These are phyloP conservation scores for Dryobota labecula DNA, from an alignment of 2,888 invertebrate genomes.

Conservation along the genomic window DNA sequence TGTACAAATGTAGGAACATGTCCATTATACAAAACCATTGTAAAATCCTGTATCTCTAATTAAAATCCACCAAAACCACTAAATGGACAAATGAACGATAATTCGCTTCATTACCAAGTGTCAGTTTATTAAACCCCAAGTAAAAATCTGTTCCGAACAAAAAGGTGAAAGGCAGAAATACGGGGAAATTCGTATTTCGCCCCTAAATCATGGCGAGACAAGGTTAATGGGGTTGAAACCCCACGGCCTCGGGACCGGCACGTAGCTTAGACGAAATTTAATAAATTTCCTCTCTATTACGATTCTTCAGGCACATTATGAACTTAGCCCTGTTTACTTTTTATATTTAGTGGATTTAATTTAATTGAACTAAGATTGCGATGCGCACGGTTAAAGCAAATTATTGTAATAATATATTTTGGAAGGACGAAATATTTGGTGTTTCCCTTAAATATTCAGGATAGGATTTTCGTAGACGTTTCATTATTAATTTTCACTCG, in stretches of 20 bases:
- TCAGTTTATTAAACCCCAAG: slow-evolving; percentile 81
- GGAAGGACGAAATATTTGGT: slow-evolving; percentile 33
- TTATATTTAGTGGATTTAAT: slow-evolving; percentile 65
- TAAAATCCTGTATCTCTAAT: slow-evolving; percentile 13
- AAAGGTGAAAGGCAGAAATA: slow-evolving; percentile 80
- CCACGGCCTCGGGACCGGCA: slow-evolving; percentile 83
- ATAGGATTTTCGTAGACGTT: slow-evolving; percentile 26
- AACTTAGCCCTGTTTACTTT: slow-evolving; percentile 68
- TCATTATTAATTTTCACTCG: slow-evolving; percentile 49
- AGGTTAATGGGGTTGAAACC: slow-evolving; percentile 89
- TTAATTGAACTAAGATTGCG: slow-evolving; percentile 63
- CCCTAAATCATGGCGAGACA: slow-evolving; percentile 88
- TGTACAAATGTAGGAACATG: too few species aligned
- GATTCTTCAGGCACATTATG: slow-evolving; percentile 73
- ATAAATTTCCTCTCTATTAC: slow-evolving; percentile 85
- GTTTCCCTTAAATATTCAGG: slow-evolving; percentile 43
- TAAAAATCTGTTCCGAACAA: slow-evolving; percentile 83
- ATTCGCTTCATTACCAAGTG: slow-evolving; percentile 81
- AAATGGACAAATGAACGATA: slow-evolving; percentile 69
- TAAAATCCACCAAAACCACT: slow-evolving; percentile 21
- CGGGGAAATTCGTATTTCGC: slow-evolving; percentile 84
- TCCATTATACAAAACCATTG: background rate
- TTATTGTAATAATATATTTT: slow-evolving; percentile 35
- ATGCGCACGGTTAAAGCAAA: slow-evolving; percentile 19
- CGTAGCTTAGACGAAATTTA: slow-evolving; percentile 86